These are phyloP conservation scores for Hesperia comma DNA, from an alignment of 2,888 invertebrate species.

Conservation along the genomic window DNA sequence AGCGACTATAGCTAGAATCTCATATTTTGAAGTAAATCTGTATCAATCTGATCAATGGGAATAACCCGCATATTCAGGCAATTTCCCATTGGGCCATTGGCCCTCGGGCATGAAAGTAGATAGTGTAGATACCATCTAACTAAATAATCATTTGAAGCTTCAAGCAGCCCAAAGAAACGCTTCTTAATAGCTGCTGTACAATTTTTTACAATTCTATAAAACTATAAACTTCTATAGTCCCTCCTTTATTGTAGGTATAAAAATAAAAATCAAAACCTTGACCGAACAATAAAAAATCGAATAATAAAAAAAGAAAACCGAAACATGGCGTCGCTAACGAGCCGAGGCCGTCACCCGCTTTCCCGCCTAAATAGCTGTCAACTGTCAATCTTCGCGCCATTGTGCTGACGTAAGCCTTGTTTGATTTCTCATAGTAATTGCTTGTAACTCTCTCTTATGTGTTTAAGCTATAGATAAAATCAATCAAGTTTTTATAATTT, in stretches of 20 bases:
- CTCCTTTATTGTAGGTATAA: background rate
- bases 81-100: too few relatives aligned
- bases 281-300: constrained; percentile 6
- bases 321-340: constrained; percentile 73
- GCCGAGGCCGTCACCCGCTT: constrained; percentile 62
- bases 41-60: too few relatives aligned
- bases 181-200: background rate
- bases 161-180: too few relatives aligned
- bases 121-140: too few relatives aligned
- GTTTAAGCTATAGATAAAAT: background rate
- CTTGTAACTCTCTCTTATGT: constrained; percentile 20
- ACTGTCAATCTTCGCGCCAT: constrained; percentile 59
- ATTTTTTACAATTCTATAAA: constrained; percentile 1
- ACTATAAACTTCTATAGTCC: background rate
- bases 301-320: constrained; percentile 47
- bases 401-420: constrained; percentile 38
- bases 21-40: too few relatives aligned
- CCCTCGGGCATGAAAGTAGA: too few relatives aligned
- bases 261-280: background rate
- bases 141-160: too few relatives aligned
- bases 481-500: background rate
- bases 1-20: too few relatives aligned
- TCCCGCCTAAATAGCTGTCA: constrained; percentile 79
- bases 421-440: constrained; percentile 42
- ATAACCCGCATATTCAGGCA: too few relatives aligned